A percentile compares a stretch with the other conserved stretches of the same genome.
These are phyloP conservation scores for Steromphala cineraria DNA, from an alignment of 2,888 invertebrate genomes.

Conservation along the genomic window DNA sequence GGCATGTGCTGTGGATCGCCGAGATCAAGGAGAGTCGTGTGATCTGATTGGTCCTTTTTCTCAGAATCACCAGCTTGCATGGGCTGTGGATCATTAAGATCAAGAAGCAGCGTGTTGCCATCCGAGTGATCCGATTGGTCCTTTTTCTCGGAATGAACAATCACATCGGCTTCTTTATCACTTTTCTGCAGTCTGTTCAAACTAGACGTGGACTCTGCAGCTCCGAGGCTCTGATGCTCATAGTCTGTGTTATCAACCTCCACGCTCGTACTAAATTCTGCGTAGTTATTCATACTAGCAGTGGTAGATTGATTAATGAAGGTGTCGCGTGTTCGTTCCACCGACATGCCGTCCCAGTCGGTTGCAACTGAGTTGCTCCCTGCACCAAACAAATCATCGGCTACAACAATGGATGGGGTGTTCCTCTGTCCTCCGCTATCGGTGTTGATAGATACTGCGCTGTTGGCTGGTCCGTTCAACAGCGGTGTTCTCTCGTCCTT, in stretches of 20 bases:
- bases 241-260: constrained; percentile 29
- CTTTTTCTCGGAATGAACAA: neutral
- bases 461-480: constrained; percentile 3
- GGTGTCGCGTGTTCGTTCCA: constrained; percentile 39
- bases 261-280: constrained; percentile 50
- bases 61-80: too few species aligned
- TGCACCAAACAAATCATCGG: neutral
- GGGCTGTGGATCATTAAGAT: too few species aligned
- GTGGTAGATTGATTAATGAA: constrained; percentile 40
- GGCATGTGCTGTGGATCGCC: too few species aligned
- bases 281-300: constrained; percentile 62
- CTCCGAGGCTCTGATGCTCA: neutral
- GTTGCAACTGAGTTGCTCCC: constrained; percentile 32
- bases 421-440: neutral
- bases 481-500: constrained; percentile 35
- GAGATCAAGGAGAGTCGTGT: too few species aligned
- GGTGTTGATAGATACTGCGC: neutral
- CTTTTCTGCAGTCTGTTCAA: neutral
- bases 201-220: neutral
- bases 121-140: too few species aligned
- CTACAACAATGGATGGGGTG: neutral
- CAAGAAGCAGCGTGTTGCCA: too few species aligned
- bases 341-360: constrained; percentile 55
- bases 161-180: neutral
- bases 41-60: neutral